A percentile compares a stretch with the other conserved stretches of the same genome.
Conservation (phyloP, 2,797 vertebrate species). For the Varecia variegata region DNA sequence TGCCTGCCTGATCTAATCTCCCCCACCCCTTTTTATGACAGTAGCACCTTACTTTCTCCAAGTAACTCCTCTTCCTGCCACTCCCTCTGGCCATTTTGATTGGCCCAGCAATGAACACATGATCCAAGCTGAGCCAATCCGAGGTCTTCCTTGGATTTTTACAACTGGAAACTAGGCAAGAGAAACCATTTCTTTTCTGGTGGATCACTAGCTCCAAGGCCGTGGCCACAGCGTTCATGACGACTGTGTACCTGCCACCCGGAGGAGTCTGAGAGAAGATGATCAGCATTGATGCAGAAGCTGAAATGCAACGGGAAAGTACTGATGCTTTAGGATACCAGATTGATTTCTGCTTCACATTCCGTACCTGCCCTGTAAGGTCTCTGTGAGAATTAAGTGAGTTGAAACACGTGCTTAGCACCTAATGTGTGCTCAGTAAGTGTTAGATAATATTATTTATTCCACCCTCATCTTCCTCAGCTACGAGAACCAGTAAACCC, state of each 20-base stretch:
- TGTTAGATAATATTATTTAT: neutral
- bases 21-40: too few species aligned
- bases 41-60: neutral
- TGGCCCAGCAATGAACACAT: neutral
- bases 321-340: neutral
- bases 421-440: neutral
- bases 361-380: neutral
- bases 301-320: neutral
- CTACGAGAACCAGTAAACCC: neutral
- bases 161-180: neutral
- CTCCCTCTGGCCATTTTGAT: neutral
- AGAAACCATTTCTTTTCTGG: neutral
- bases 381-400: neutral
- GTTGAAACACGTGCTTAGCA: neutral
- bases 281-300: neutral
- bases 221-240: neutral
- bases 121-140: neutral
- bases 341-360: neutral
- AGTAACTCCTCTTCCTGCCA: neutral
- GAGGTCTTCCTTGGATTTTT: neutral
- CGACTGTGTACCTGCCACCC: neutral
- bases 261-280: neutral
- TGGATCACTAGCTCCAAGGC: neutral
- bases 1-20: too few species aligned
- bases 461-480: neutral